phyloP scores from a whole-genome alignment of 1,140 invertebrate species.

The Drosophila varians region DNA sequence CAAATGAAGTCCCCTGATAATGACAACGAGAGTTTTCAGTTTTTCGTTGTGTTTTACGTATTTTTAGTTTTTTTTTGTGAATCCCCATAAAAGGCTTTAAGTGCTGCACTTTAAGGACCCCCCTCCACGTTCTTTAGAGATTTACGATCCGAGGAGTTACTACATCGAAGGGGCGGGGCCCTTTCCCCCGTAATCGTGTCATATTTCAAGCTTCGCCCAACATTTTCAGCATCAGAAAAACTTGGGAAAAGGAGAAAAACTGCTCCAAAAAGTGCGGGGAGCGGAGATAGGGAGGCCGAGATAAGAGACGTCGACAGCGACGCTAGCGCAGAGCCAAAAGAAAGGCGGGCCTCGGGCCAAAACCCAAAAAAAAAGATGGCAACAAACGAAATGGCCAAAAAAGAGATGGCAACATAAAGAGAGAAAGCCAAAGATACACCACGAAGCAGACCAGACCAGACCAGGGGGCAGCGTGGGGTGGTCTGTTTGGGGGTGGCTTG shows the following conservation, averaged over 20 bases:
- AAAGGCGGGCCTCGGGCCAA: constrained; percentile 48
- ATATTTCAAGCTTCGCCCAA: constrained; percentile 77
- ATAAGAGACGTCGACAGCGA: constrained; percentile 55
- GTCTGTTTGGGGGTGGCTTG: constrained; percentile 10
- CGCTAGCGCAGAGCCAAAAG: constrained; percentile 28
- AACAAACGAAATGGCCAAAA: constrained; percentile 43
- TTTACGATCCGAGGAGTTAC: constrained; percentile 44
- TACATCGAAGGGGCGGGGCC: constrained; percentile 3
- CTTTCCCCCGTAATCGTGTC: constrained; percentile 60
- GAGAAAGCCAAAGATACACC: constrained; percentile 15
- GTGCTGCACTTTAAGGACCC: constrained; percentile 55
- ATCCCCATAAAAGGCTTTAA: constrained; percentile 44
- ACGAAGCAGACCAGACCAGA: no score
- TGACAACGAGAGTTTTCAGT: constrained; percentile 43
- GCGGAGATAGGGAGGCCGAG: constrained; percentile 21
- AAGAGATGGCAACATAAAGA: constrained; percentile 21
- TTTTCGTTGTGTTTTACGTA: constrained; percentile 8
- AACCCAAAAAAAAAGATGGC: constrained; percentile 36
- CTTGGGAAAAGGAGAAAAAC: neutral
- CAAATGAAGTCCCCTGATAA: constrained; percentile 47
- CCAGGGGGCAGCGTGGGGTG: neutral
- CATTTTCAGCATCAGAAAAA: constrained; percentile 52
- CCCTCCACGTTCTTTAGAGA: constrained; percentile 16
- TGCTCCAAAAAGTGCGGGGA: constrained; percentile 12
- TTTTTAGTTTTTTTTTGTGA: constrained; percentile 11